Conservation (phyloP, 1,140 invertebrate genomes). For the Pantala flavescens region DNA sequence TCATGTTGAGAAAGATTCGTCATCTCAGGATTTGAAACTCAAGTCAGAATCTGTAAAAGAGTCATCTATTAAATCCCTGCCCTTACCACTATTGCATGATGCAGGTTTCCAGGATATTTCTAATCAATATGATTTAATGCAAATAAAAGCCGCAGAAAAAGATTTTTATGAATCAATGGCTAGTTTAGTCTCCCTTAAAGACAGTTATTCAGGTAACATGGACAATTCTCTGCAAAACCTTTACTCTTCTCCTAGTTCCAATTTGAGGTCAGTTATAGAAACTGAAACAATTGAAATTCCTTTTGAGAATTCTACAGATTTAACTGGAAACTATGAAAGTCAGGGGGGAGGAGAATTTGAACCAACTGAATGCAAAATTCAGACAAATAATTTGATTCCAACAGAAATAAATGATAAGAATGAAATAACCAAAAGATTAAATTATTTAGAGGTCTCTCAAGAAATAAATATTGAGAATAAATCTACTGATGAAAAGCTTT, state of each 20-base stretch:
- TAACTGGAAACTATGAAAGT: neutral
- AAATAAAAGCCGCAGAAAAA: conserved; percentile 9
- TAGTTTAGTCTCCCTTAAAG: neutral
- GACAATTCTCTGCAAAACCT: neutral
- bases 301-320: neutral
- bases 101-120: neutral
- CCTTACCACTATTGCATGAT: too few species aligned
- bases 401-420: too few species aligned
- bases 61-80: too few species aligned
- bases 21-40: too few species aligned
- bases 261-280: neutral
- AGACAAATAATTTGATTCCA: neutral
- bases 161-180: conserved; percentile 14
- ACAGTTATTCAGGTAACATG: neutral
- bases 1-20: too few species aligned
- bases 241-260: neutral
- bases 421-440: too few species aligned
- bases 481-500: neutral
- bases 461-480: neutral
- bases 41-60: too few species aligned
- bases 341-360: neutral
- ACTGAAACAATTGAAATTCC: neutral
- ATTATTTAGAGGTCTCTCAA: neutral
- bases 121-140: neutral
- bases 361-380: neutral